phyloP scores from a whole-genome alignment of 2,888 invertebrate species.

The Apamea sordens region DNA sequence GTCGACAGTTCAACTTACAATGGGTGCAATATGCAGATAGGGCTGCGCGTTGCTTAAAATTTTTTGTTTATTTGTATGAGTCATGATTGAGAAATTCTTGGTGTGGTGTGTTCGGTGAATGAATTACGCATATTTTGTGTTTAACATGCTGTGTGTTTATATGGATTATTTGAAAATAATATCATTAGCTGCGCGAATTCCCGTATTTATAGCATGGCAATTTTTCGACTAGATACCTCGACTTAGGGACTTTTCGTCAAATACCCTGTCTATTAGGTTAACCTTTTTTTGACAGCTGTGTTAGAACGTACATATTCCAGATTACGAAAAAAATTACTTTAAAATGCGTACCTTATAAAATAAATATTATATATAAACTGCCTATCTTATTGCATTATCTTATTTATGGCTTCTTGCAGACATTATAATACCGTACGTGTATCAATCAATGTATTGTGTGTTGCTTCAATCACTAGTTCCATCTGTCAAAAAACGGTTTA shows the following conservation, averaged over 20 bases:
- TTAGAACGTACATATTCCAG: no score
- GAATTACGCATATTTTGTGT: constrained; percentile 30
- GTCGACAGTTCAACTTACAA: constrained; percentile 64
- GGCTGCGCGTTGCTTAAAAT: constrained; percentile 64
- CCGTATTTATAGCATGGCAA: background rate
- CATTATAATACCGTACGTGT: no score
- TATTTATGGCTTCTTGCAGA: no score
- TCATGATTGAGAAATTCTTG: constrained; percentile 61
- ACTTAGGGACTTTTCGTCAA: background rate
- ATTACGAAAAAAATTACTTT: no score
- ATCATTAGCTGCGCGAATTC: background rate
- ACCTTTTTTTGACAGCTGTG: no score
- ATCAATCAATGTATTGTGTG: no score
- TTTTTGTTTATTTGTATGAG: constrained; percentile 66
- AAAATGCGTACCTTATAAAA: no score
- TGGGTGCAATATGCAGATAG: constrained; percentile 70
- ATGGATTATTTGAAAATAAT: background rate
- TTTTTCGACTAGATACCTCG: background rate
- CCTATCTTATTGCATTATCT: no score
- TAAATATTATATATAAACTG: no score
- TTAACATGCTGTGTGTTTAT: background rate
- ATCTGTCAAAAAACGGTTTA: no score
- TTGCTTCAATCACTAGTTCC: no score
- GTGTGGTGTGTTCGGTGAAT: constrained; percentile 28
- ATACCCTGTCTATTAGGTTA: no score